Evolutionary conservation across 2,888 invertebrate genomes (phyloP).

Genomic region (Drosophila nr. perissopoda): DNA sequence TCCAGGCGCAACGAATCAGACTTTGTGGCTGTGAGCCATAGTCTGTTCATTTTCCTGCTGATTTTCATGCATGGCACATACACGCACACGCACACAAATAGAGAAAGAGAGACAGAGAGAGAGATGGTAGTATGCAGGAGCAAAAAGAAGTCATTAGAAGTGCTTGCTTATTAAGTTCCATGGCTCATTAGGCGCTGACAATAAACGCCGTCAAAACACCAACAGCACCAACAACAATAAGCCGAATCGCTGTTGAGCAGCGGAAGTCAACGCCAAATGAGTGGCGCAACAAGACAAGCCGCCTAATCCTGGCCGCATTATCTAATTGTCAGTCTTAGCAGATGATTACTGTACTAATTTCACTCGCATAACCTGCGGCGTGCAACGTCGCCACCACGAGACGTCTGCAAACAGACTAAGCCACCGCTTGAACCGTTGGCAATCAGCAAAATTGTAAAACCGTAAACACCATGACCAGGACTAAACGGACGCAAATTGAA

Average conservation of each 20-base stretch:
- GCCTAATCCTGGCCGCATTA: conserved; percentile 71
- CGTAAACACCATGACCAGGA: conserved; percentile 65
- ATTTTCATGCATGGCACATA: conserved; percentile 56
- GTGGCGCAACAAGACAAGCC: conserved; percentile 44
- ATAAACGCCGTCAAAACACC: conserved; percentile 71
- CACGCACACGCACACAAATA: background rate
- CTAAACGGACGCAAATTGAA: conserved; percentile 20
- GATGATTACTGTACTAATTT: conserved; percentile 78
- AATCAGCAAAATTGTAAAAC: conserved; percentile 76
- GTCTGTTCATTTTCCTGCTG: conserved; percentile 38
- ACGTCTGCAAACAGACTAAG: conserved; percentile 58
- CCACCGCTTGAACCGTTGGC: conserved; percentile 60
- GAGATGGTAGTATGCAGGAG: background rate
- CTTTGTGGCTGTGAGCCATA: conserved; percentile 55
- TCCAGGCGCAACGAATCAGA: conserved; percentile 61
- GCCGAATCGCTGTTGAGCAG: conserved; percentile 36
- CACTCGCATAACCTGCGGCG: conserved; percentile 56
- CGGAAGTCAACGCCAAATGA: conserved; percentile 16
- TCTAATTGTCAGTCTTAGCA: conserved; percentile 77
- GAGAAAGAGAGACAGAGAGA: background rate
- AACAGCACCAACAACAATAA: conserved; percentile 25
- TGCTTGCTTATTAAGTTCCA: conserved; percentile 79
- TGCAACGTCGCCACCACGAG: conserved; percentile 29
- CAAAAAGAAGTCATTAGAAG: conserved; percentile 73
- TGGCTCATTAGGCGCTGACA: conserved; percentile 78